Evolutionary conservation across 2,888 invertebrate species (phyloP).

Genomic region (Tipula unca): DNA sequence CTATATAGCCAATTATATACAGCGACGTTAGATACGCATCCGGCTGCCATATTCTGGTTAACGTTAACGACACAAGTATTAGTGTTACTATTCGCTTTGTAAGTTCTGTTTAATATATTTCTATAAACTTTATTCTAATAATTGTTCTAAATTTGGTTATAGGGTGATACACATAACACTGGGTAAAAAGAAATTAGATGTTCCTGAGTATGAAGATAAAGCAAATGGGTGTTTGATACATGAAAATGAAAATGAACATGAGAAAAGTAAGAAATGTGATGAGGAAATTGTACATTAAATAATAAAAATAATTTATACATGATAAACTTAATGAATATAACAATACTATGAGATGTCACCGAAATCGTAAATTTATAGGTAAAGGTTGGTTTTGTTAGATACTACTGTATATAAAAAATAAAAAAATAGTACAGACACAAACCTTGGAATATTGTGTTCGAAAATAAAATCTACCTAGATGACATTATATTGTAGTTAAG

Average conservation of each 20-base stretch:
- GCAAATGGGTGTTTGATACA: slow-evolving; percentile 23
- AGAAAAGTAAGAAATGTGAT: slow-evolving; percentile 22
- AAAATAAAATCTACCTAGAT: background rate
- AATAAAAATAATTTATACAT: background rate
- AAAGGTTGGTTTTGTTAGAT: too few species aligned
- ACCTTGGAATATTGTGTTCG: background rate
- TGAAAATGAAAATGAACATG: slow-evolving; percentile 32
- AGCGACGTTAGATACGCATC: slow-evolving; percentile 49
- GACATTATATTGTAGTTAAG: background rate
- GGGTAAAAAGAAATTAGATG: slow-evolving; percentile 33
- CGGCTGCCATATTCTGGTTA: slow-evolving; percentile 60
- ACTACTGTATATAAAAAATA: too few species aligned
- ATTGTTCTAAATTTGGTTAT: slow-evolving; percentile 24
- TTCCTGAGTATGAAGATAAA: slow-evolving; percentile 23
- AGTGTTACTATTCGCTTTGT: slow-evolving; percentile 59
- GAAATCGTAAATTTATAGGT: background rate
- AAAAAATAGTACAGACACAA: too few species aligned
- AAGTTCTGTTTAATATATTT: slow-evolving; percentile 40
- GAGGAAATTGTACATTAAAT: background rate
- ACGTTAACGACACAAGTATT: slow-evolving; percentile 60
- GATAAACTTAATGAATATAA: background rate
- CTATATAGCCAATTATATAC: slow-evolving; percentile 64
- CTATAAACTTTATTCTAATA: background rate
- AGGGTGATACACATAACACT: slow-evolving; percentile 39
- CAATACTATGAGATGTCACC: background rate